Conservation (phyloP, 2,888 invertebrate species). For the Zeuzera pyrina region DNA sequence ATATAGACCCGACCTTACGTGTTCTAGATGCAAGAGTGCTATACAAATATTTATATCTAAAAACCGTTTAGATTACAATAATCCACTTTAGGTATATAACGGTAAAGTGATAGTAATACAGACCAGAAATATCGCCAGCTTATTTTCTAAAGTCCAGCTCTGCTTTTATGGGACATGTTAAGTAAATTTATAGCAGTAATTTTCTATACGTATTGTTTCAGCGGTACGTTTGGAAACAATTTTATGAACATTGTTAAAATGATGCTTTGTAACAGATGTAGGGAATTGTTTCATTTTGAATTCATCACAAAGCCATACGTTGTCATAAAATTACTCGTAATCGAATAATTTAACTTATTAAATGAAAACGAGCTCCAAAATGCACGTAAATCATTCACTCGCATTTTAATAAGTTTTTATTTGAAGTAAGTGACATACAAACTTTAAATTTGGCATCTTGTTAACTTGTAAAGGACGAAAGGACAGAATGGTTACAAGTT, state of each 20-base stretch:
- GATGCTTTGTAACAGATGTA: conserved; percentile 28
- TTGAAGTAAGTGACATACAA: no score
- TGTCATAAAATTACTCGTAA: no score
- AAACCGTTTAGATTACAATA: not conserved
- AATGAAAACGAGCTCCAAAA: no score
- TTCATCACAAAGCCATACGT: no score
- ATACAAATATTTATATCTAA: conserved; percentile 5
- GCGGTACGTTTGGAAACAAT: conserved; percentile 25
- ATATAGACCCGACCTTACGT: no score
- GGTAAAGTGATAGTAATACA: not conserved
- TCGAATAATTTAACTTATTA: no score
- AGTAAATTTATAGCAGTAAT: conserved; percentile 40
- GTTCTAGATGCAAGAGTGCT: conserved; percentile 25
- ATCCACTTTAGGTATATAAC: not conserved
- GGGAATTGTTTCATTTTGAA: conserved; percentile 27
- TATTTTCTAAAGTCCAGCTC: conserved; percentile 27
- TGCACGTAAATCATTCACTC: no score
- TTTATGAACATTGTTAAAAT: conserved; percentile 34
- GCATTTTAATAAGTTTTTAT: no score
- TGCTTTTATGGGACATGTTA: conserved; percentile 35
- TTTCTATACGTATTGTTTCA: conserved; percentile 31
- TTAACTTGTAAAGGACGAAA: no score
- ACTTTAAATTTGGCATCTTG: no score
- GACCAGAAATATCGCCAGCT: conserved; percentile 17
- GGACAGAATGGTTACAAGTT: no score